Percentiles rank a stretch among this genome's conserved stretches.
Conservation (phyloP, 2,888 invertebrate genomes). For the Dromius quadrimaculatus region DNA sequence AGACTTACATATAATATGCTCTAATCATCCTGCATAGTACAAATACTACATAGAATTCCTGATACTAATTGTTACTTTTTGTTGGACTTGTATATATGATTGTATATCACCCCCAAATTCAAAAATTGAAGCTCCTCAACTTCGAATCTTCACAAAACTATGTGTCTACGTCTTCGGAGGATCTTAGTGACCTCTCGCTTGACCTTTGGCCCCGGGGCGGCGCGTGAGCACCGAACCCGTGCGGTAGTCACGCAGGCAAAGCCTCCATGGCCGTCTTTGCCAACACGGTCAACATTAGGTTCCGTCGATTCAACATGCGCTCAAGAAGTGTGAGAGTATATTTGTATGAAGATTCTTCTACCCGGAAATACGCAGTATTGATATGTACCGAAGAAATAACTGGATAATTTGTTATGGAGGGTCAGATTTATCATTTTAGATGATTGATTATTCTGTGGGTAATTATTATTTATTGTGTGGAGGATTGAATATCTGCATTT, state of each 20-base stretch:
- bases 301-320: not conserved
- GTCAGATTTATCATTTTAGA: constrained; percentile 4
- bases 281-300: not conserved
- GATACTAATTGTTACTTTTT: no score
- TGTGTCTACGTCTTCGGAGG: no score
- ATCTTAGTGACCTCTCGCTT: constrained; percentile 40
- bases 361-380: constrained; percentile 19
- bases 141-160: no score
- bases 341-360: not conserved
- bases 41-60: no score
- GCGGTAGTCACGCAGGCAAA: constrained; percentile 48
- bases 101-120: no score
- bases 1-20: no score
- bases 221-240: constrained; percentile 44
- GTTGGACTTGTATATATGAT: no score
- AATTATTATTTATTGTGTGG: not conserved
- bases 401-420: constrained; percentile 1
- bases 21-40: no score
- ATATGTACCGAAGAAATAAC: not conserved
- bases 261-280: not conserved
- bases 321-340: not conserved
- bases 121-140: no score
- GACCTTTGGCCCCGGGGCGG: constrained; percentile 27
- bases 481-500: not conserved
- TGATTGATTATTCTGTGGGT: constrained; percentile 29